Base-by-base conservation (phyloP, 2,113 vertebrate species). In the Hypomesus transpacificus region DNA sequence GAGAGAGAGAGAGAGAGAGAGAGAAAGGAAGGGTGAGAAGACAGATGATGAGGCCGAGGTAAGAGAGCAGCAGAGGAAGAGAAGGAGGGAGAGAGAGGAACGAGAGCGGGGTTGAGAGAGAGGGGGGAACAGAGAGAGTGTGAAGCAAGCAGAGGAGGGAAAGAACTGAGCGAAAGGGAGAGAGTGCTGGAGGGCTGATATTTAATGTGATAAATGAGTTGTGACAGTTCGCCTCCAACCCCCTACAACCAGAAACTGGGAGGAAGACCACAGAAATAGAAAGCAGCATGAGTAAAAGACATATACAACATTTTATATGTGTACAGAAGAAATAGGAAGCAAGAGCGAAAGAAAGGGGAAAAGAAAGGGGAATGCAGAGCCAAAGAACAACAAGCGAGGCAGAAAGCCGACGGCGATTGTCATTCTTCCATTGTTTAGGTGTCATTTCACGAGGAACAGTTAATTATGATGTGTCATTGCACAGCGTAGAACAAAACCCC, bases 141-240 rank as follows among this genome's bases (percentile, higher is more conserved):
- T 62, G 14, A 63, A 58, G 21, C 53, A 4, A 53, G 28, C 18
- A 9, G 39, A 26, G 66, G 67, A 78, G 26, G 56, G 54, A 74
- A 71, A 61, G 69, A 24, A 53, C 17, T 28, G 34, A 46, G 73
- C 77, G 70, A 68, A 75, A 67, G 80, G 80, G 78, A 83, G 82
- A 87, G 82, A 83, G 73, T 75, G 89, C 89, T 86, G 73, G 84
- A 88, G 90, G 89, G 85, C 80, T 89, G 90, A 90, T 92, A 90
- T 92, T 92, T 91, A 91, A 92, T 91, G 90, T 92, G 90, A 92
- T 91, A 90, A 91, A 92, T 90, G 87, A 90, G 86, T 90, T 90
- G 88, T 92, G 91, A 92, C 91, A 91, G 90, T 84, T 70, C 82
- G 85, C 89, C 88, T 87, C 79, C 88, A 89, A 87, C 85, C 87